These are phyloP conservation scores for Microtus oregoni DNA, from an alignment of 2,113 vertebrate genomes.

Conservation along the genomic window DNA sequence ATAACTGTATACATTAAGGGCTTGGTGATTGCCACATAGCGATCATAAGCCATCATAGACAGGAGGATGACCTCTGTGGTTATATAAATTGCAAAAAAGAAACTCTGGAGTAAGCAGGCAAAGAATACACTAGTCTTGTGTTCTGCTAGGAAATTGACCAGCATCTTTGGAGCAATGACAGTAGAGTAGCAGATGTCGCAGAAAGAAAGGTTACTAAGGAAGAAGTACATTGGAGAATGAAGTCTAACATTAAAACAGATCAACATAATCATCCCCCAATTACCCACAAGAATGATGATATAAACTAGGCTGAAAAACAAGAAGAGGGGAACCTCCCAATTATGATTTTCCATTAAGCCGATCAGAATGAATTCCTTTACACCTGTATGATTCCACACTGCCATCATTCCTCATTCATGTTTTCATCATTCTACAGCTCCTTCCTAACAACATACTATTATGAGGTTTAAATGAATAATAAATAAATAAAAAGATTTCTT, in stretches of 20 bases:
- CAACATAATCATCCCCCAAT: constrained; percentile 67
- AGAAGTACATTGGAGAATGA: constrained; percentile 75
- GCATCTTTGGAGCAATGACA: constrained; percentile 68
- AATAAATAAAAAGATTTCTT: not conserved
- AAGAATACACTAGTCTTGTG: constrained; percentile 46
- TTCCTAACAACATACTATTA: not conserved
- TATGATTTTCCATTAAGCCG: constrained; percentile 64
- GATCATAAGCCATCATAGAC: constrained; percentile 76
- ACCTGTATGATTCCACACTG: constrained; percentile 44
- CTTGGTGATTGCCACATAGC: constrained; percentile 69
- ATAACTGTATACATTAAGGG: constrained; percentile 67
- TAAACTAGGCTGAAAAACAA: constrained; percentile 63
- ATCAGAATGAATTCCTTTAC: constrained; percentile 66
- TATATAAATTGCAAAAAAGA: constrained; percentile 67
- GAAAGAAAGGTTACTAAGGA: constrained; percentile 78
- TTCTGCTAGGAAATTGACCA: constrained; percentile 61
- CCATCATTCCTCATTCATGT: not conserved
- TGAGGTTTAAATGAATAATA: not conserved
- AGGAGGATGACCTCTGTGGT: constrained; percentile 69
- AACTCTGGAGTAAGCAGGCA: constrained; percentile 64
- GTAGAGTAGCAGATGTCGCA: constrained; percentile 78
- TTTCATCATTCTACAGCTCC: not conserved
- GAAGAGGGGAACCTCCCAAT: constrained; percentile 67
- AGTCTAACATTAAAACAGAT: constrained; percentile 63
- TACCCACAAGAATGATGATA: constrained; percentile 67